Conservation (phyloP, 2,113 vertebrate species). For the Tiliqua scincoides region DNA sequence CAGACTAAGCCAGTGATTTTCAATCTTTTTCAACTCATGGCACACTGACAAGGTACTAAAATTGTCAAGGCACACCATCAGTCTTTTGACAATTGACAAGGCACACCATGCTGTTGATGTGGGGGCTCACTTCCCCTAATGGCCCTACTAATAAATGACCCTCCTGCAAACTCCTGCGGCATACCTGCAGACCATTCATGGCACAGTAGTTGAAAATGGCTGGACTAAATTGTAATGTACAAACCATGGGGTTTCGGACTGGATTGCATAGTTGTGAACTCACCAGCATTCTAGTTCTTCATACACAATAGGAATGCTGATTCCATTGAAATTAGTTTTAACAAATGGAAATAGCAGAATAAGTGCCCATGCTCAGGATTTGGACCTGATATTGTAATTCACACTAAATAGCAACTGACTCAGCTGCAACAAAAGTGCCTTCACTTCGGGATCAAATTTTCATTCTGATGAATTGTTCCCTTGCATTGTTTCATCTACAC, state of each 20-base stretch:
- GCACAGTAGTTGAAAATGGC: too few relatives aligned
- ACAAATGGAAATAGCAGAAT: neutral
- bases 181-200: too few relatives aligned
- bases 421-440: neutral
- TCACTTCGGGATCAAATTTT: neutral
- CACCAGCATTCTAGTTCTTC: neutral
- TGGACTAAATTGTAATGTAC: neutral
- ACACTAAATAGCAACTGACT: neutral
- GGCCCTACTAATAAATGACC: too few relatives aligned
- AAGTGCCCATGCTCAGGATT: neutral
- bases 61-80: too few relatives aligned
- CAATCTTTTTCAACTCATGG: too few relatives aligned
- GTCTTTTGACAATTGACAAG: too few relatives aligned
- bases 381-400: neutral
- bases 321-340: neutral
- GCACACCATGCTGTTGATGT: too few relatives aligned
- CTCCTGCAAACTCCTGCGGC: too few relatives aligned
- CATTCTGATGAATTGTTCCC: rapidly evolving
- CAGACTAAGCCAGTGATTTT: too few relatives aligned
- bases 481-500: neutral
- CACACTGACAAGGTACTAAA: too few relatives aligned
- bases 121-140: too few relatives aligned
- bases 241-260: neutral
- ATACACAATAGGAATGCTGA: neutral
- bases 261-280: neutral